Evolutionary conservation across 2,113 vertebrate genomes (phyloP).

Genomic region (Danio rerio): DNA sequence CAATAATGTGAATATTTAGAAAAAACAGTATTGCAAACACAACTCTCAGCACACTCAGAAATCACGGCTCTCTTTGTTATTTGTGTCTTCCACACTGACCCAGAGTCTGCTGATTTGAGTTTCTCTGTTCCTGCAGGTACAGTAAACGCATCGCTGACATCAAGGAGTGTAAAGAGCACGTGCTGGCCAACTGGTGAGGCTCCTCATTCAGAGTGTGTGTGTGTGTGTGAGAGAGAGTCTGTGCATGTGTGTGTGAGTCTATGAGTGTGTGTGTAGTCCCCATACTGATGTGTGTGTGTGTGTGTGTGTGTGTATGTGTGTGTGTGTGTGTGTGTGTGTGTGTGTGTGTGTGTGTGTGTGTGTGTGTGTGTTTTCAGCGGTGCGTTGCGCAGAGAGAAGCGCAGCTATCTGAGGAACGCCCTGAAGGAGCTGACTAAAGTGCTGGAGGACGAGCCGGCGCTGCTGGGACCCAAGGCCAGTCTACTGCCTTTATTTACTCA

Average conservation of each 20-base stretch:
- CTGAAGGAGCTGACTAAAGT: constrained; percentile 84
- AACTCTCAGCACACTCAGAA: too few species aligned
- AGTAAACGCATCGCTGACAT: constrained; percentile 86
- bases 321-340: too few species aligned
- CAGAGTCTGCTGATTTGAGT: too few species aligned
- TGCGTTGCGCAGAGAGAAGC: constrained; percentile 83
- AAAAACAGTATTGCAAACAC: too few species aligned
- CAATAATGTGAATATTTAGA: too few species aligned
- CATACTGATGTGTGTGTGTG: background rate
- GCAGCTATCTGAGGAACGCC: constrained; percentile 80
- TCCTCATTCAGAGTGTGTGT: too few species aligned
- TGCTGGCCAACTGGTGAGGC: constrained; percentile 79
- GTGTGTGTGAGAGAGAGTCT: background rate
- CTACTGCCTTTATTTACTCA: background rate
- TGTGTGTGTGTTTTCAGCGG: constrained; percentile 72
- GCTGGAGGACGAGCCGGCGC: constrained; percentile 87
- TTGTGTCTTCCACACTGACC: too few species aligned
- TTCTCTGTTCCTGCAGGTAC: constrained; percentile 72
- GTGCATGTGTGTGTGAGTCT: background rate
- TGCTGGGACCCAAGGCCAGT: constrained; percentile 88
- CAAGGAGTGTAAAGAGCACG: constrained; percentile 89
- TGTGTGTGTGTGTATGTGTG: too few species aligned
- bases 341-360: too few species aligned
- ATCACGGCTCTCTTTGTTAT: too few species aligned
- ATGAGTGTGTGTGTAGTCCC: background rate